Evolutionary conservation across 2,113 vertebrate genomes (phyloP), one percentile per base, ranked within the genome.

Genomic region (Ranitomeya variabilis): DNA sequence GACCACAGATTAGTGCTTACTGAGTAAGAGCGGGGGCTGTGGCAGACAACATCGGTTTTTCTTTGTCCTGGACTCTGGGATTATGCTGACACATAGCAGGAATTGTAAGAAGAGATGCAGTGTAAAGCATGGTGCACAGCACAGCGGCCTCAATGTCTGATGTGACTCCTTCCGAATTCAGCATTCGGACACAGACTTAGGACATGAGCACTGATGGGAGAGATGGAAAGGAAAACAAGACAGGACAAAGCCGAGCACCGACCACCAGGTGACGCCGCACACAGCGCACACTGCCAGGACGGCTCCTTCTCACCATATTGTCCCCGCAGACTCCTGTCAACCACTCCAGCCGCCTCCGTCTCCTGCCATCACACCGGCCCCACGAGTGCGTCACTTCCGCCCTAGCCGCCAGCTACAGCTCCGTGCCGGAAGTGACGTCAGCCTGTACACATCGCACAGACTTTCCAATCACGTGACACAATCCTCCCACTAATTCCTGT

Each of bases 341-440:
- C 80, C 51, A 0, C 21, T 37, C 37, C 80, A 15, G 80, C 21
- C 64, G 64, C 66, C 57, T 37, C 55, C 14, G 13, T 83, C 57
- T 12, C 2, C 80, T 51, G 80, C 67, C 87, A 88, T 88, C 67
- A 83, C 80, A 83, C 79, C 55, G 37, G 80, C 87, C 66, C 8
- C 6, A 10, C 9, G 14, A 62, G 12, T 74, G 59, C 66, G 31
- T 83, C 87, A 88, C 69, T 83, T 88, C 87, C 86, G 78, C 52
- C 26, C 55, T 59, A 31, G 12, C 18, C 8, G 2, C 18, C 26
- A 15, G 66, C 64, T 3, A 9, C 86, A 51, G 16, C 52, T 14
- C 19, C 55, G 51, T 64, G 18, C 13, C 66, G 86, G 86, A 87
- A 51, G 18, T 87, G 13, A 71, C 86, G 86, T 57, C 86, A 71